These are phyloP conservation scores for Epinotia brunnichana DNA, from an alignment of 2,888 invertebrate species.

Conservation along the genomic window DNA sequence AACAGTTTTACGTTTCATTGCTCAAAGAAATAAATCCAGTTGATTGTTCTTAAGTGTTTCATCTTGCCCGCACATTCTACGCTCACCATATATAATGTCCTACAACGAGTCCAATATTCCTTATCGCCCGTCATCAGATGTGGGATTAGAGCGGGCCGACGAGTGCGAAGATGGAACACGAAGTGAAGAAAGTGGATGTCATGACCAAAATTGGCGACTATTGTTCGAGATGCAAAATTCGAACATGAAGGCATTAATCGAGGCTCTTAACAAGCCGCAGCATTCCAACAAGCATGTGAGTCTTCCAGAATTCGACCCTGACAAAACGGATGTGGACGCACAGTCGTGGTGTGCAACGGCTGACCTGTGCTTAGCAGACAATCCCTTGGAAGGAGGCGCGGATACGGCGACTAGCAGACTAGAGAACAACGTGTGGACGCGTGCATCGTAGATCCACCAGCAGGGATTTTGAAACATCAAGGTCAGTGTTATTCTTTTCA, in stretches of 20 bases:
- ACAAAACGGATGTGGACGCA: constrained; percentile 9
- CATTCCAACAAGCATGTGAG: not conserved
- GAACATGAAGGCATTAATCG: constrained; percentile 1
- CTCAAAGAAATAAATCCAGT: no score
- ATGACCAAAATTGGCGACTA: not conserved
- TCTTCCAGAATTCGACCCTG: constrained; percentile 8
- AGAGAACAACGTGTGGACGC: constrained; percentile 17
- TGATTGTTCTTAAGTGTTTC: no score
- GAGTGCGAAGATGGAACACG: not conserved
- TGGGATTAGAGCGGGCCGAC: not conserved
- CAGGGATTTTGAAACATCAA: not conserved
- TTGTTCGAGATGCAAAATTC: constrained; percentile 4
- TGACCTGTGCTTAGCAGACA: not conserved
- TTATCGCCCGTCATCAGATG: not conserved
- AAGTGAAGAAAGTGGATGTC: not conserved
- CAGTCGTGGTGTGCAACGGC: constrained; percentile 11
- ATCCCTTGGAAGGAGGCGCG: not conserved
- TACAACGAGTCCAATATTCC: no score
- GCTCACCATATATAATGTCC: no score
- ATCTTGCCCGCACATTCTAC: no score
- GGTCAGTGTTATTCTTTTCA: constrained; percentile 48
- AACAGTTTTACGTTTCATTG: no score
- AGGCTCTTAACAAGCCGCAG: constrained; percentile 1
- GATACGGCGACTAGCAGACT: not conserved
- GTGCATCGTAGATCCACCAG: not conserved